These are phyloP conservation scores for Magallana angulata DNA, from an alignment of 1,140 invertebrate genomes.

Conservation along the genomic window DNA sequence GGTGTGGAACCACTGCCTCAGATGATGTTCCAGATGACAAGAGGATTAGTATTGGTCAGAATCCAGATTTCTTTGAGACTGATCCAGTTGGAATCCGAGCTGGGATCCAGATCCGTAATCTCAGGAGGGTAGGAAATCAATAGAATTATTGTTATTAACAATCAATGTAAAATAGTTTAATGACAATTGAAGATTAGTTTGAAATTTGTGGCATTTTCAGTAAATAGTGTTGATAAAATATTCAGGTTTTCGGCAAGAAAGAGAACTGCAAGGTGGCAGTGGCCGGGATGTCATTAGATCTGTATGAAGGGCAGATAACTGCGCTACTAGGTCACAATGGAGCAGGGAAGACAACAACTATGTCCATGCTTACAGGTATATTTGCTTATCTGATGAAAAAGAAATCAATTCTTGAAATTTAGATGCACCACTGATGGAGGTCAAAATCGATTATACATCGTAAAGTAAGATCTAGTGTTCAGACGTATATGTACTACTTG, in stretches of 20 bases:
- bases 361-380: conserved; percentile 87
- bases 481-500: not conserved
- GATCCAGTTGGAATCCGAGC: conserved; percentile 82
- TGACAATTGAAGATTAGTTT: too few species aligned
- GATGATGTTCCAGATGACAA: conserved; percentile 60
- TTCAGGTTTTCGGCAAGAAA: conserved; percentile 57
- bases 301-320: conserved; percentile 80
- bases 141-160: not conserved
- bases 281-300: conserved; percentile 74
- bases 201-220: not conserved
- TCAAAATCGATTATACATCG: too few species aligned
- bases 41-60: conserved; percentile 59
- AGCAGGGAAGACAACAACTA: conserved; percentile 84
- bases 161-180: too few species aligned
- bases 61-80: conserved; percentile 81
- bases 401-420: too few species aligned
- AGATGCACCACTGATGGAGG: too few species aligned
- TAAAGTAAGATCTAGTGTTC: not conserved
- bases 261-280: conserved; percentile 71
- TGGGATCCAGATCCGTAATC: conserved; percentile 79
- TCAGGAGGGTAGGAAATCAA: conserved; percentile 69
- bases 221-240: not conserved
- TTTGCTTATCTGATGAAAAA: too few species aligned
- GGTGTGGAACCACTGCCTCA: conserved; percentile 56
- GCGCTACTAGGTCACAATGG: conserved; percentile 84